Base-by-base conservation (phyloP, 2,797 vertebrate species). In the Chloroceryle inda region DNA sequence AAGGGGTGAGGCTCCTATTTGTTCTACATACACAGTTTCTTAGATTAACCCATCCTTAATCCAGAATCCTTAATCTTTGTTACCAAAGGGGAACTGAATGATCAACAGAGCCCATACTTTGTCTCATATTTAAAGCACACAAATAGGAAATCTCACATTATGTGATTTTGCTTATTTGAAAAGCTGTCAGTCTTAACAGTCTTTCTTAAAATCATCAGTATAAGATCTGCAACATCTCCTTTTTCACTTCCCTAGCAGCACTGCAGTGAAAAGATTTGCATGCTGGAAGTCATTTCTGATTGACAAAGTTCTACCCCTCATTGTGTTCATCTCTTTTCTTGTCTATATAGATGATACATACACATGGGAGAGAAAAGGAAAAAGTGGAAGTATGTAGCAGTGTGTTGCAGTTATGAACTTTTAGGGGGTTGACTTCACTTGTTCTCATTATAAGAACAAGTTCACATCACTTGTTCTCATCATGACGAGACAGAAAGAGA, bases 301-400 rank as follows among this genome's bases (percentile, higher is more conserved):
- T 33, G 69, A 58, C 26, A 66, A 24, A 69, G 21, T 92, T 91
- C 45, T 93, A 16, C 7, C 11, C 10, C 75, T 45, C 19, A 10
- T 45, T 21, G 7, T 0, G 0, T 80, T 56, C 2, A 2, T 85
- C 86, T 50, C 13, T 86, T 56, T 76, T 55, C 59, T 67, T 4
- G 1, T 37, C 68, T 53, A 1, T 0, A 0, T 7, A 38, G 62
- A 40, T 58, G 22, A 27, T 67, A 74, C 59, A 27, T 9, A 61
- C 20, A 12, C 11, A 2, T 11, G 21, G 37, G 24, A 68, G 66
- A 69, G 67, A 76, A 73, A 55, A 69, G 47, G 13, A 21, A 55
- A 63, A 75, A 52, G 27, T 3, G 2, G 42, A 37, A 16, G 31
- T 40, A 3, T 19, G 5, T 35, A 56, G 49, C 20, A 9, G 8